Base-by-base conservation (phyloP, 2,113 vertebrate species). In the Hirundichthys speculiger region DNA sequence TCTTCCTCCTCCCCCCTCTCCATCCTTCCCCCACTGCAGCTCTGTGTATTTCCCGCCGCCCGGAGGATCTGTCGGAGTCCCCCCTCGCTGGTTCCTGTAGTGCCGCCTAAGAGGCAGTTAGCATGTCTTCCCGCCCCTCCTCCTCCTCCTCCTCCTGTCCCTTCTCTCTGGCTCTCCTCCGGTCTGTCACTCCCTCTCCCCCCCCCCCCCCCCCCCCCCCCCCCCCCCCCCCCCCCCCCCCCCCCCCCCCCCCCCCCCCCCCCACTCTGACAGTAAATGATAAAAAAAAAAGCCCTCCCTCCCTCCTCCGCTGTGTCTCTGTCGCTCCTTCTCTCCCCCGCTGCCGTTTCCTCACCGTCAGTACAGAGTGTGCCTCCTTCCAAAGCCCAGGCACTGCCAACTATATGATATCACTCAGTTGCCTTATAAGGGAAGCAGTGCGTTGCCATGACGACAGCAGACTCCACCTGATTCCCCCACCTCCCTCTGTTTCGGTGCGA, bases 361-460 rank as follows among this genome's bases (percentile, higher is more conserved):
- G 77, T 66, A 72, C 78, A 76, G 66, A 59, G 19, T 88, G 77
- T 67, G 79, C 77, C 78, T 80, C 66, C 69, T 24, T 80, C 63
- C 73, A 21, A 9, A 66, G 71, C 80, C 34, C 66, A 64, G 56
- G 57, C 75, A 74, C 61, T 71, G 79, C 79, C 86, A 87, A 72
- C 77, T 87, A 90, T 87, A 90, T 87, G 89, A 94, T 91, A 90
- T 87, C 85, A 90, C 86, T 80, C 83, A 79, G 60, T 89, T 87
- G 82, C 92, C 93, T 88, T 92, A 94, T 93, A 93, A 90, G 92
- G 94, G 90, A 67, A 69, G 65, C 19, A 34, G 82, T 70, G 83
- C 85, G 95, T 95, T 94, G 75, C 93, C 91, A 87, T 93, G 92
- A 93, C 92, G 93, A 96, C 93, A 73, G 60, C 77, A 90, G 93